phyloP scores from a whole-genome alignment of 2,888 invertebrate genomes.

The Epinotia demarniana region DNA sequence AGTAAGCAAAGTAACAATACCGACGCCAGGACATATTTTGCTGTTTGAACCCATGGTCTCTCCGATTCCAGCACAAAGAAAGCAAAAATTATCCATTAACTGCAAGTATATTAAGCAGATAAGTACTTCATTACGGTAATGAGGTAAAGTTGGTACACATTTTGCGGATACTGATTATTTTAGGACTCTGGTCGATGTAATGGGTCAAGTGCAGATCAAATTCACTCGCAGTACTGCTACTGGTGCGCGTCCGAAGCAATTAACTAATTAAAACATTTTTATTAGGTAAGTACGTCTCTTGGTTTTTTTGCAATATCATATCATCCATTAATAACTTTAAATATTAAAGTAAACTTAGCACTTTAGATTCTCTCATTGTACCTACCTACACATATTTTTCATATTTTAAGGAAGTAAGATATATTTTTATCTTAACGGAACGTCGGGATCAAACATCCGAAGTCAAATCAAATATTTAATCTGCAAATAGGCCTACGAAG shows the following conservation, averaged over 20 bases:
- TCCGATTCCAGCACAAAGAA: neutral
- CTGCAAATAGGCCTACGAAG: no score
- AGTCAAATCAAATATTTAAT: no score
- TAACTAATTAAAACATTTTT: neutral
- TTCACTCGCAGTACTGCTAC: neutral
- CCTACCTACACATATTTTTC: no score
- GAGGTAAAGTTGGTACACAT: neutral
- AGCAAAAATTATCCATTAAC: neutral
- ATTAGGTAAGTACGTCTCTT: no score
- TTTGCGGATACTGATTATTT: neutral
- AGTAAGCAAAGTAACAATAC: neutral
- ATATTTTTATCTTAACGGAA: no score
- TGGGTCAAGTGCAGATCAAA: slow-evolving; percentile 21
- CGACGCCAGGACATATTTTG: neutral
- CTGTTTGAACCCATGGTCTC: neutral
- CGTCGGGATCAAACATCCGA: no score
- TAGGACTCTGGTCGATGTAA: neutral
- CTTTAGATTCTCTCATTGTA: no score
- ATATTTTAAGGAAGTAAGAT: no score
- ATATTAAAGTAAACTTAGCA: no score
- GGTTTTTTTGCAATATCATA: no score
- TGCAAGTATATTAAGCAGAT: neutral
- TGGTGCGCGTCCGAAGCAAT: neutral
- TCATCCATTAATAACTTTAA: no score
- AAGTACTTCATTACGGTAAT: neutral